Evolutionary conservation across 2,888 invertebrate species (phyloP), one percentile per base, ranked within the genome.

Genomic region (Eupithecia subfuscata): DNA sequence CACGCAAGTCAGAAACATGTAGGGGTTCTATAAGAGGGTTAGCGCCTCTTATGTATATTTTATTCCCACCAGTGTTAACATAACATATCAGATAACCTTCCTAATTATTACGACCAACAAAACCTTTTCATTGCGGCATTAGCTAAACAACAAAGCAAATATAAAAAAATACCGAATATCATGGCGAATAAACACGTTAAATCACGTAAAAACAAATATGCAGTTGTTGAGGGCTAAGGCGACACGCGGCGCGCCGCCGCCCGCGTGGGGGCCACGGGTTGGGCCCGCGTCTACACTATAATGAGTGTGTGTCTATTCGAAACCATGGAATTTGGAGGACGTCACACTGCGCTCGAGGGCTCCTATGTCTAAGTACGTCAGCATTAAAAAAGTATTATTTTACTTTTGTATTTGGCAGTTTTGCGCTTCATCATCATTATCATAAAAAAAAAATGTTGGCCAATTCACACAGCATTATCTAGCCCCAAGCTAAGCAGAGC

Each of bases 181-280:
- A 80, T 77, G 78, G 72, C 82, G 82, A 90, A 90, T 89, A 90
- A 89, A 90, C 90, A 89, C 86, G 89, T 91, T 91, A 92, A 92
- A 92, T 92, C 91, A 92, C 86, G 92, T 92, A 94, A 91, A 90
- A 91, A 88, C 92, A 93, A 94, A 93, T 92, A 92, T 68, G 68
- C 25, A 85, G 83, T 85, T 60, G 86, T 80, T 80, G 83, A 81
- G 84, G 81, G 77, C 74, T 73, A 70, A 34, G 64, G 18, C 40
- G 79, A n/a, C 81, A 80, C 80, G 79, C 75, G 80, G 71, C 79
- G 70, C 63, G 48, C 63, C 76, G 72, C 30, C 69, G 48, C 25
- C 16, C 64, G 40, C 18, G 40, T 0, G 14, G 16, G 60, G 68
- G 43, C 9, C 45, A 7, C 16, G 48, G 22, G 30, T 56, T 40